These are phyloP conservation scores for Drosophila aff. DNA, from an alignment of 1,140 invertebrate species.

Conservation along the genomic window DNA sequence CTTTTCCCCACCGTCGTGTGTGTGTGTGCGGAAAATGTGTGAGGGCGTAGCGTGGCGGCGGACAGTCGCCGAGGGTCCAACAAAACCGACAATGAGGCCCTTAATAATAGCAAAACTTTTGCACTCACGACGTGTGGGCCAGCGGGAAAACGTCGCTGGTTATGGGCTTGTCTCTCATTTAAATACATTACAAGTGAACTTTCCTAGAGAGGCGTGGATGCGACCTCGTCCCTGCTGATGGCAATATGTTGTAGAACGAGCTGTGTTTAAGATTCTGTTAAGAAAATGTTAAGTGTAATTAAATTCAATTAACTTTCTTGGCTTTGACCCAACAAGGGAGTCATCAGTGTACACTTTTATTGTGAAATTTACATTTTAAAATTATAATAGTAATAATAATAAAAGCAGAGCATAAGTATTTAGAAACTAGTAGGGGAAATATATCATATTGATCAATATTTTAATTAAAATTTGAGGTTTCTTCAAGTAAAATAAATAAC, in stretches of 20 bases:
- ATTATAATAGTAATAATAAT: neutral
- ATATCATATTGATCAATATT: neutral
- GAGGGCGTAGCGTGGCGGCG: constrained; percentile 18
- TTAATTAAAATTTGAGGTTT: neutral
- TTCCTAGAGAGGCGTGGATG: constrained; percentile 31
- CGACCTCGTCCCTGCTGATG: constrained; percentile 7
- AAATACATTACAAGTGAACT: constrained; percentile 62
- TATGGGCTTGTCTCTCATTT: constrained; percentile 52
- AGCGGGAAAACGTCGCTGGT: constrained; percentile 38
- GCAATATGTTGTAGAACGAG: constrained; percentile 44
- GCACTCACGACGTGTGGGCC: constrained; percentile 68
- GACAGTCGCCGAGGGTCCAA: constrained; percentile 68
- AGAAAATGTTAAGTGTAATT: constrained; percentile 41
- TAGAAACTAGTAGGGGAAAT: no score
- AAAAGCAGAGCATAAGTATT: no score
- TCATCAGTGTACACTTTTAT: neutral
- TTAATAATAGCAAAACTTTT: constrained; percentile 81
- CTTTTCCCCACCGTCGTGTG: constrained; percentile 13
- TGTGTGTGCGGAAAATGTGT: neutral
- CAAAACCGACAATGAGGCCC: constrained; percentile 78
- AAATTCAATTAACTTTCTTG: constrained; percentile 57
- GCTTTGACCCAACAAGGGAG: neutral
- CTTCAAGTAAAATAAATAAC: no score
- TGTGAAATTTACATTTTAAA: neutral
- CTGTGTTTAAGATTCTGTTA: constrained; percentile 38